phyloP scores from a whole-genome alignment of 2,113 vertebrate species.

The Alaudala cheleensis region DNA sequence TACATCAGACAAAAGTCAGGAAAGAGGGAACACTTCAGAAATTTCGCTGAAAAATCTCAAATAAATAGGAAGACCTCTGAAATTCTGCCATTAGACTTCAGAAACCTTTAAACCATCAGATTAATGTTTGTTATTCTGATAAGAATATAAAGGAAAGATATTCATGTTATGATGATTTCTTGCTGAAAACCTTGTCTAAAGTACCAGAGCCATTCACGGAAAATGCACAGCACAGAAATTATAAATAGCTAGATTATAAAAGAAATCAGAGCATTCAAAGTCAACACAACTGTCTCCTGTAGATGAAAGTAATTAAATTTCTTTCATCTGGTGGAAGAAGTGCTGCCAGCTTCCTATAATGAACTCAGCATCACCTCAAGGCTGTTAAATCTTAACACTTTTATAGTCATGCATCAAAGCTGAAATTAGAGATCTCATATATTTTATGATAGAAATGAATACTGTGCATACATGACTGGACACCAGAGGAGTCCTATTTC shows the following conservation, averaged over 20 bases:
- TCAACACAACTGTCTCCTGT: constrained; percentile 23
- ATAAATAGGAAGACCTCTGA: constrained; percentile 25
- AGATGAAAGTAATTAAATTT: constrained; percentile 65
- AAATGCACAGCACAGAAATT: not conserved
- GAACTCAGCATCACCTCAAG: constrained; percentile 50
- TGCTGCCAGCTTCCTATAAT: constrained; percentile 38
- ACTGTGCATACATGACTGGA: constrained; percentile 9
- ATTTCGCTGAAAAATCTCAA: not conserved
- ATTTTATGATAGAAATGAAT: constrained; percentile 38
- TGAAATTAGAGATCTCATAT: constrained; percentile 37
- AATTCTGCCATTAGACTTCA: constrained; percentile 14
- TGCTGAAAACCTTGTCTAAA: constrained; percentile 49
- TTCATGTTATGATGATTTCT: constrained; percentile 8
- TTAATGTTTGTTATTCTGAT: constrained; percentile 36
- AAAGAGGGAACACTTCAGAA: not conserved
- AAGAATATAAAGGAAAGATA: constrained; percentile 36
- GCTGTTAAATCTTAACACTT: constrained; percentile 57
- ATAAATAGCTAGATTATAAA: constrained; percentile 27
- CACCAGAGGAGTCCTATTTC: not conserved
- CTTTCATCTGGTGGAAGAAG: constrained; percentile 58
- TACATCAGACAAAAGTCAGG: not conserved
- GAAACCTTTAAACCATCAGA: constrained; percentile 3
- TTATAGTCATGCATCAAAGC: constrained; percentile 34
- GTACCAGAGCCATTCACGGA: not conserved
- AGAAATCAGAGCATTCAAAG: constrained; percentile 42